Evolutionary conservation across 1,140 invertebrate genomes (phyloP).

Genomic region (Rhizoglyphus robini): DNA sequence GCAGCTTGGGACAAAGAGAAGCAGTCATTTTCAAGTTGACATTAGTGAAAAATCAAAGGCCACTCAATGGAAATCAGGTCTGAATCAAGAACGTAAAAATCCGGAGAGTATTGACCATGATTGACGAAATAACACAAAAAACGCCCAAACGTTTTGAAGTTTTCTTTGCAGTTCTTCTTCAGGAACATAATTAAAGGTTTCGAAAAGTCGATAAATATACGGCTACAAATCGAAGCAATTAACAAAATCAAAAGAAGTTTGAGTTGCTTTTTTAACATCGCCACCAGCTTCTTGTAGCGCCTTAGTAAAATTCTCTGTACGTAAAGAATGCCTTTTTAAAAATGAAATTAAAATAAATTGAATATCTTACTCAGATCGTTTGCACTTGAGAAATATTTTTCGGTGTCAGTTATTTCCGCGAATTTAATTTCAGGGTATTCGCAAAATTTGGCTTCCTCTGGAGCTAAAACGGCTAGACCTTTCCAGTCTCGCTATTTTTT

Average conservation of each 20-base stretch:
- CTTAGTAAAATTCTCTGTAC: constrained; percentile 22
- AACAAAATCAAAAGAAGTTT: constrained; percentile 33
- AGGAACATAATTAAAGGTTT: constrained; percentile 80
- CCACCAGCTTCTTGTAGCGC: constrained; percentile 26
- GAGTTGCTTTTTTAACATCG: constrained; percentile 34
- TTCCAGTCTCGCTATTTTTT: constrained; percentile 51
- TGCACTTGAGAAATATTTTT: constrained; percentile 67
- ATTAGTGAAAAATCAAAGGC: constrained; percentile 46
- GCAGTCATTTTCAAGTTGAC: constrained; percentile 70
- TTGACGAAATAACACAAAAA: constrained; percentile 53
- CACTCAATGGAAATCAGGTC: constrained; percentile 88
- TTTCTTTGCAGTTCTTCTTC: no score
- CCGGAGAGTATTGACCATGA: constrained; percentile 73
- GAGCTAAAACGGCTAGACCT: constrained; percentile 33
- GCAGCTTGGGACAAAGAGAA: constrained; percentile 75
- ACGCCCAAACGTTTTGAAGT: constrained; percentile 50
- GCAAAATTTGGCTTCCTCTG: constrained; percentile 39
- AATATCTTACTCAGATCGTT: constrained; percentile 58
- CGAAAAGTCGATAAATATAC: constrained; percentile 68
- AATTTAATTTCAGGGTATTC: constrained; percentile 43
- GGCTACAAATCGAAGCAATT: constrained; percentile 48
- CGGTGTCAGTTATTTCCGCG: constrained; percentile 56
- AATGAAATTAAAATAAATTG: constrained; percentile 26
- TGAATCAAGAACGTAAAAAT: constrained; percentile 77
- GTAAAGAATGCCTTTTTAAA: constrained; percentile 21